Base-by-base conservation (phyloP, 2,113 vertebrate genomes). In the Rhinoderma darwinii region DNA sequence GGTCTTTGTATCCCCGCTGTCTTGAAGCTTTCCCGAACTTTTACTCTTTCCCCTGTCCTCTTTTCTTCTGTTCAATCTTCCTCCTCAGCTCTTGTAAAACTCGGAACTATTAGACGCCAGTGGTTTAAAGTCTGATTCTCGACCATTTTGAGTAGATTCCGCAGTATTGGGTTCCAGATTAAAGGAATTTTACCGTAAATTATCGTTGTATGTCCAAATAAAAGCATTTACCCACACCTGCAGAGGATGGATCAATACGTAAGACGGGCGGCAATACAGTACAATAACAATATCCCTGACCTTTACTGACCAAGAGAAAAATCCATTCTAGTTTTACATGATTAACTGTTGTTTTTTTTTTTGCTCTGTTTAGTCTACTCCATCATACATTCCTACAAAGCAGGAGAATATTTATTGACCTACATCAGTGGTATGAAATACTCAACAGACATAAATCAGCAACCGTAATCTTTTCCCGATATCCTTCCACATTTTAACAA, bases 171-270 rank as follows among this genome's bases (percentile, higher is more conserved):
- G 68, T 72, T 72, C 68, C 68, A 72, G 68, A 72, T 72, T 72
- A 41, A 72, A 72, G 68, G 68, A 72, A 72, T 72, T 72, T 72
- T 72, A 72, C 68, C 9, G 68, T 72, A 72, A 72, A 41, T 25
- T 72, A 72, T 25, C 41, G 68, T 41, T 72, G 68, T 12, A 72
- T 41, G 68, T 72, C 68, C 68, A 72, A 72, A 72, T 25, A 41
- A 72, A 39, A 72, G 68, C 35, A 72, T 72, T 72, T 72, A 72
- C 35, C 68, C 68, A 72, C 35, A 72, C 68, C 68, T 72, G 68
- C 68, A 72, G 68, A 72, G 68, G 68, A 72, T 72, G 68, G 68
- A 72, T 72, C 68, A 72, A 72, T 17, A 72, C 17, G 37, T 72
- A 39, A 72, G 68, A 72, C 37, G 68, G 20, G 68, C 20, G 37